phyloP scores from a whole-genome alignment of 2,113 vertebrate genomes.

The Apodemus sylvaticus region DNA sequence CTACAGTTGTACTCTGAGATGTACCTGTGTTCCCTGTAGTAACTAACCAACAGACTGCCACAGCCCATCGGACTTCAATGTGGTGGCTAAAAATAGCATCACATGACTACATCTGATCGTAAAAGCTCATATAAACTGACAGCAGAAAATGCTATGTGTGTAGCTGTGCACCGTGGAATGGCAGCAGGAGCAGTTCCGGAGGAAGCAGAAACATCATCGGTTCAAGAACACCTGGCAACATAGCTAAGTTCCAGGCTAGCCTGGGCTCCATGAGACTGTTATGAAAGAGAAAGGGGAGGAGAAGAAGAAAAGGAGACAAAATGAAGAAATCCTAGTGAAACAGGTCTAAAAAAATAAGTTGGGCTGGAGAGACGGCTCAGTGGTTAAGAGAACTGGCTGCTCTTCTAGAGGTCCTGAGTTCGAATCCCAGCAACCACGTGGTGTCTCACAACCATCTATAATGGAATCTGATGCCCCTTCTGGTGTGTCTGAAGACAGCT shows the following conservation, averaged over 20 bases:
- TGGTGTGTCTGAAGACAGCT: too few relatives aligned
- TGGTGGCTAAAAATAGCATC: neutral
- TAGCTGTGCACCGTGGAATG: neutral
- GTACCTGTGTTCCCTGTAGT: neutral
- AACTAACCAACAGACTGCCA: neutral
- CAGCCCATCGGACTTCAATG: constrained; percentile 32
- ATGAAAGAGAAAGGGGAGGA: neutral
- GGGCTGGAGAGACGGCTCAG: too few relatives aligned
- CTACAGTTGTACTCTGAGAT: neutral
- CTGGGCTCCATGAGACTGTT: neutral
- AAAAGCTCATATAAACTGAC: neutral
- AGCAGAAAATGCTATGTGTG: neutral
- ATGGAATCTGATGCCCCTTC: too few relatives aligned
- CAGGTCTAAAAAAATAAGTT: neutral
- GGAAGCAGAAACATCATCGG: neutral
- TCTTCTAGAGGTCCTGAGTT: too few relatives aligned
- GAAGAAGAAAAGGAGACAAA: neutral
- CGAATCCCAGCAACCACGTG: too few relatives aligned
- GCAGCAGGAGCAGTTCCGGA: neutral
- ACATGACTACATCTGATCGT: neutral
- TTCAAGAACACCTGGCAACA: neutral
- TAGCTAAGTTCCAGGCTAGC: neutral
- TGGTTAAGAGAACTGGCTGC: too few relatives aligned
- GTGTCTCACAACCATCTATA: too few relatives aligned
- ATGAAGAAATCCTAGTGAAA: neutral